These are phyloP conservation scores for Melanotaenia duboulayi DNA, from an alignment of 2,113 vertebrate genomes.

Conservation along the genomic window DNA sequence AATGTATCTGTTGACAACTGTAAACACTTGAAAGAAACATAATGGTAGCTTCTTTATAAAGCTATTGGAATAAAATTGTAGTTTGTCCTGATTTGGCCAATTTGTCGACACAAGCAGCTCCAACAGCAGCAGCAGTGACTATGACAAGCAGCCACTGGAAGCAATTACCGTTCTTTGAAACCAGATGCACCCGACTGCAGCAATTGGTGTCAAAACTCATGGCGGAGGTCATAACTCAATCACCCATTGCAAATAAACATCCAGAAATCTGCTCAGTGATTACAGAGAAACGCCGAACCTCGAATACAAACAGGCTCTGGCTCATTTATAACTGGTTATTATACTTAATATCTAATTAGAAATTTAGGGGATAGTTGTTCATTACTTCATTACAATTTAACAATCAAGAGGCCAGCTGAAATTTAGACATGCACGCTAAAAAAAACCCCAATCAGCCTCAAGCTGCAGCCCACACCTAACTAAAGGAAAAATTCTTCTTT, in stretches of 20 bases:
- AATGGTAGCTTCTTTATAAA: not conserved
- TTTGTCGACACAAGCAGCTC: constrained; percentile 7
- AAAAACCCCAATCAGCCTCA: not conserved
- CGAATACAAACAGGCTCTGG: not conserved
- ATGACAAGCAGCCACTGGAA: constrained; percentile 11
- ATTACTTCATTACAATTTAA: not conserved
- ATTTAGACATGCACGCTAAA: not conserved
- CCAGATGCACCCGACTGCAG: constrained; percentile 3
- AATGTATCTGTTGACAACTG: not conserved
- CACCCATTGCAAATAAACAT: constrained; percentile 15
- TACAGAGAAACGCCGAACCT: not conserved
- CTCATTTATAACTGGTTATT: not conserved
- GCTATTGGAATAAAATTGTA: not conserved
- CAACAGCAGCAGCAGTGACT: not conserved
- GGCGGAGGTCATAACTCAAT: constrained; percentile 17
- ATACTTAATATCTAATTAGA: not conserved
- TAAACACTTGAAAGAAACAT: not conserved
- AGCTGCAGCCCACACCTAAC: not conserved
- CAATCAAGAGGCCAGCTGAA: not conserved
- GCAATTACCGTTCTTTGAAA: constrained; percentile 29
- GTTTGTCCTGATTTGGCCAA: constrained; percentile 6
- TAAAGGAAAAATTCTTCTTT: not conserved
- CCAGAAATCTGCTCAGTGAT: constrained; percentile 16
- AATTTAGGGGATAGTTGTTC: not conserved
- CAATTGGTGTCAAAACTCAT: constrained; percentile 17